Conservation (phyloP, 2,113 vertebrate species). For the Psilopsiagon aurifrons region DNA sequence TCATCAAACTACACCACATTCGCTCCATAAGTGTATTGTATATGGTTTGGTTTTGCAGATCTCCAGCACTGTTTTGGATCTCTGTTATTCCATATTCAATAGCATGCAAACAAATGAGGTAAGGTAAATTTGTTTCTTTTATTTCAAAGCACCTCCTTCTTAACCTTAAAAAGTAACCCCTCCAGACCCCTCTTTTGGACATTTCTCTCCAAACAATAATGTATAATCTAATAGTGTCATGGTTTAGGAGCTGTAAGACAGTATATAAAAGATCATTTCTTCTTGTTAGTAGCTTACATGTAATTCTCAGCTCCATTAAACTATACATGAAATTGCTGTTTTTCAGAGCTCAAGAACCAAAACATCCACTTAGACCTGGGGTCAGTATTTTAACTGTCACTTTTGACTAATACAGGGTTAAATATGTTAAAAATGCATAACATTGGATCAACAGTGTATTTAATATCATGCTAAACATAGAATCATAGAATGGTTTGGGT, state of each 20-base stretch:
- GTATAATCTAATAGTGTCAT: neutral
- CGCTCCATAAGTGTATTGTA: neutral
- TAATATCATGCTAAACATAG: neutral
- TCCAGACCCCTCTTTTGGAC: neutral
- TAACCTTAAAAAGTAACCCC: neutral
- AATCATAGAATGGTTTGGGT: neutral
- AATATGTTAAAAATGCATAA: neutral
- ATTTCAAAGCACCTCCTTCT: neutral
- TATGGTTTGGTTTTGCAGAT: conserved; percentile 44
- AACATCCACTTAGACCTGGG: neutral
- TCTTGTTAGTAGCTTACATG: neutral
- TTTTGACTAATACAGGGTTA: neutral
- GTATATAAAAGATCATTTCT: conserved; percentile 29
- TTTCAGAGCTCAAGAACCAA: conserved; percentile 59
- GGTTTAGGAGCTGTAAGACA: conserved; percentile 13
- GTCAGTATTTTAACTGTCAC: conserved; percentile 44
- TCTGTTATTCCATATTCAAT: conserved; percentile 72
- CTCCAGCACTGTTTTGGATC: conserved; percentile 64
- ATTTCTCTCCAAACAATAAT: neutral
- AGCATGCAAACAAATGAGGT: conserved; percentile 58
- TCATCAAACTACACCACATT: neutral
- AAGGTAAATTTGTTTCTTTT: neutral
- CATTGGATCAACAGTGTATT: neutral
- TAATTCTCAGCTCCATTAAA: neutral
- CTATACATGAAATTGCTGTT: neutral